Evolutionary conservation across 2,113 vertebrate species (phyloP), one percentile per base, ranked within the genome.

Genomic region (Bujurquina vittata): DNA sequence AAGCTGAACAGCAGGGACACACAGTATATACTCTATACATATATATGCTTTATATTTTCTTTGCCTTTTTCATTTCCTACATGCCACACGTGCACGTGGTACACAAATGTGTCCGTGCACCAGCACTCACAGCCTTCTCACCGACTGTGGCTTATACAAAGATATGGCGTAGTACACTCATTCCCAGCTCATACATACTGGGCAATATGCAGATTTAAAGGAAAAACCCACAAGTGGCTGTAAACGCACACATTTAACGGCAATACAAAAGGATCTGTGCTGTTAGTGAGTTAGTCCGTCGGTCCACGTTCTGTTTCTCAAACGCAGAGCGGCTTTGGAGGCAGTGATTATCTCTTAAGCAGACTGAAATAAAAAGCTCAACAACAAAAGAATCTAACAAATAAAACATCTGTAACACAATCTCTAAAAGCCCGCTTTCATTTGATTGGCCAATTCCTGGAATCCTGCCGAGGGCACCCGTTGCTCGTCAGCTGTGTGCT

Each of bases 91-190:
- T 81, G 61, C 67, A 52, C 6, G 2, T 2, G 29, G 3, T 0
- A 56, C 62, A 59, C 49, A 83, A n/a, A 23, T 8, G 33, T 65
- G 74, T 58, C 69, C 0, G 6, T 79, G 63, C 77, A 83, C 80
- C 57, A 17, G 20, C 54, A 84, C 54, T 72, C 75, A 37, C 79
- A 86, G 91, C 91, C 89, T 94, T 92, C 56, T 88, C 88, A 93
- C 91, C 90, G 46, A 77, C 61, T 6, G 91, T 92, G 91, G 90
- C 91, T 88, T 92, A 84, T 7, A 79, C 31, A 75, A 11, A 80
- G 40, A 67, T 69, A 56, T 59, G 54, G 26, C 7, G n/a, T 14
- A 57, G 43, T 11, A 22, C 58, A 55, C 84, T 74, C 75, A 80
- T 56, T 75, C 54, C 62, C 72, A 59, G 72, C 54, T 58, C 40